phyloP scores from a whole-genome alignment of 2,888 invertebrate species.

The Stramonita haemastoma region DNA sequence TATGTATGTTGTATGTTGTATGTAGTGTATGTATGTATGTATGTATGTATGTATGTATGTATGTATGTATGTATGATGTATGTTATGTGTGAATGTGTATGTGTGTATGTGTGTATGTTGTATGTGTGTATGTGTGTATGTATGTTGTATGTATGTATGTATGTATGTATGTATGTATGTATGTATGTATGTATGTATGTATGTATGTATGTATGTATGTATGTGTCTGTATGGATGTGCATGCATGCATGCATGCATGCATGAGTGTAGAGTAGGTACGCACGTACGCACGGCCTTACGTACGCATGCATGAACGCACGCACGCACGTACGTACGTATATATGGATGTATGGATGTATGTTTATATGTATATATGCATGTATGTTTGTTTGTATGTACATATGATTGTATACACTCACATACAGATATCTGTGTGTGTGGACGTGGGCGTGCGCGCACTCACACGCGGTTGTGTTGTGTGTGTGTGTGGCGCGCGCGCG shows the following conservation, averaged over 20 bases:
- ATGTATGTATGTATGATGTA: neutral
- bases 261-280: neutral
- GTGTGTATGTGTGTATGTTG: neutral
- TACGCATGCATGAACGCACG: neutral
- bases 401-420: no score
- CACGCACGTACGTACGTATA: neutral
- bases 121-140: no score
- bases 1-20: neutral
- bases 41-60: neutral
- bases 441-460: no score
- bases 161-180: neutral
- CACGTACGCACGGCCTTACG: neutral
- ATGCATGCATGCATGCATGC: neutral
- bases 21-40: neutral
- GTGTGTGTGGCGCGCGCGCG: no score
- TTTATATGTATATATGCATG: neutral
- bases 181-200: neutral
- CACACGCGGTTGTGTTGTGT: no score
- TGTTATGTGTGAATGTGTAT: neutral
- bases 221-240: neutral
- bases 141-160: neutral
- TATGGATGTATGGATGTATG: neutral
- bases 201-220: neutral
- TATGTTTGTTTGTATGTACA: neutral
- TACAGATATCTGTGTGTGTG: no score